Evolutionary conservation across 92 coral and sea anemone genomes (phyloP), one percentile per base, ranked within the genome.

Genomic region (Phenganax marumi): DNA sequence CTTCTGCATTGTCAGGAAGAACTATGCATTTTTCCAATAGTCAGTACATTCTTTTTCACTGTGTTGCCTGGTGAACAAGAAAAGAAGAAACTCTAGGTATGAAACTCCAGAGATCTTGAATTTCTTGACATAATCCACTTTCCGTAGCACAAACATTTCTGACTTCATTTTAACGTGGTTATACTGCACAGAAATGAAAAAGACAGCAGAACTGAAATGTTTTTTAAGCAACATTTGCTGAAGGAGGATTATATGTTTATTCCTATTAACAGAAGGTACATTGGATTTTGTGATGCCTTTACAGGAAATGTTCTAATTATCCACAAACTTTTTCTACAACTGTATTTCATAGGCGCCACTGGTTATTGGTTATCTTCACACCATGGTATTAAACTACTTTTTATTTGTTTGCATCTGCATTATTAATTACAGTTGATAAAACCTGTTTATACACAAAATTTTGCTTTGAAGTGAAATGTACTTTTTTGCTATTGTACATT

Each of bases 41-140:
- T 50, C 23, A 70, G 76, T 43, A 70, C 76, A 2, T 70, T 7
- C 25, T 70, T 24, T 24, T 70, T 25, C 24, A 70, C 76, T 5
- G 76, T 70, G 10, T 50, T 70, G 17, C 43, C 33, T 70, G 76
- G 76, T 43, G 76, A 70, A 43, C 76, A 70, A 70, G 76, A 70
- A 70, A 52, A 52, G 16, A 50, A 43, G 3, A 70, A 3, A 43
- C n/a, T 25, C 53, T 21, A 70, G 55, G 76, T 70, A 70, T 21
- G n/a, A n/a, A 33, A 14, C 3, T 63, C 7, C 9, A 4, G 12
- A n/a, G n/a, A n/a, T n/a, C n/a, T n/a, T n/a, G n/a, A n/a, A n/a
- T n/a, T n/a, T n/a, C n/a, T n/a, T n/a, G n/a, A n/a, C n/a, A n/a
- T n/a, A n/a, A n/a, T n/a, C n/a, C n/a, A 57, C 18, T 17, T 12